A percentile compares a stretch with the other conserved stretches of the same genome.
Conservation (phyloP, 1,140 invertebrate species). For the Eriosoma lanigerum region DNA sequence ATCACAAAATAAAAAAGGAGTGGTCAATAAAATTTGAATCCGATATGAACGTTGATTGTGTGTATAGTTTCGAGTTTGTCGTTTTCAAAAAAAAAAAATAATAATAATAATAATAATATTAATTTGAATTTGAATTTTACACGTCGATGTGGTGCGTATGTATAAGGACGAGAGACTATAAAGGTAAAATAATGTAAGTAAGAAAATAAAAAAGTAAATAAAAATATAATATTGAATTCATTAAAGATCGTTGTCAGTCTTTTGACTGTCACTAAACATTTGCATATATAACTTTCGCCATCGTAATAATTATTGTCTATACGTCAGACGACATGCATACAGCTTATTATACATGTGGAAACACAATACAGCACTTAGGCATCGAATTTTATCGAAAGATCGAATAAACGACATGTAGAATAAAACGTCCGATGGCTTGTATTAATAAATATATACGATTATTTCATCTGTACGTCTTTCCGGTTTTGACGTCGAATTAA, state of each 20-base stretch:
- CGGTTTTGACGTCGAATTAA: constrained; percentile 44
- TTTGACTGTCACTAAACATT: constrained; percentile 1
- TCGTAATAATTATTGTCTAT: constrained; percentile 20
- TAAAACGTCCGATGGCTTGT: background rate
- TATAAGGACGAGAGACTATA: too few relatives aligned
- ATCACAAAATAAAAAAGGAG: background rate
- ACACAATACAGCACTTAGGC: constrained; percentile 48
- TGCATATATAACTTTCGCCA: constrained; percentile 27
- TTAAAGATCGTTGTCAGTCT: constrained; percentile 28
- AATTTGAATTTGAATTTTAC: background rate
- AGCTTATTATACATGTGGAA: background rate
- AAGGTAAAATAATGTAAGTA: too few relatives aligned
- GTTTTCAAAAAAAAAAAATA: background rate
- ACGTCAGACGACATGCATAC: background rate
- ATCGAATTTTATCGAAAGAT: constrained; percentile 41
- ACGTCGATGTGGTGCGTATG: background rate
- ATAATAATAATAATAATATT: background rate
- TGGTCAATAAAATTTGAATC: background rate
- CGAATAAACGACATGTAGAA: constrained; percentile 14
- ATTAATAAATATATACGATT: constrained; percentile 1
- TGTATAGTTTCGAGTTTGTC: too few relatives aligned
- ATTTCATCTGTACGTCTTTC: constrained; percentile 19
- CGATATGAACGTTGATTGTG: background rate
- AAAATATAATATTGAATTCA: background rate
- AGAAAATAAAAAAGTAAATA: too few relatives aligned